Evolutionary conservation across 1,140 invertebrate genomes (phyloP).

Genomic region (Drosophila subpulchrella): DNA sequence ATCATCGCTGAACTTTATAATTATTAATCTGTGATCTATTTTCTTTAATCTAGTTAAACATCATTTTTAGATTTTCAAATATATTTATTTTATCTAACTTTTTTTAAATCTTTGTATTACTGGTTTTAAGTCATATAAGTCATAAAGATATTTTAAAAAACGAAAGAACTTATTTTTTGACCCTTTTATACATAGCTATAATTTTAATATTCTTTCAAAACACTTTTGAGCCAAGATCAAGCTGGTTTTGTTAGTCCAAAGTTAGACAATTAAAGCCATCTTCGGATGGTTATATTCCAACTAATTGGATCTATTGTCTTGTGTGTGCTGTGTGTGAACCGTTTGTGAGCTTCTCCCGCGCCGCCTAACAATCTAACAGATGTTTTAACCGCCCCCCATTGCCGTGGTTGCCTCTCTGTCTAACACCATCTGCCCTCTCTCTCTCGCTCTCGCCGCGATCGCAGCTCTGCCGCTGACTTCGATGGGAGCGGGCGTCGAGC

Average conservation of each 20-base stretch:
- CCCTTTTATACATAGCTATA: too few species aligned
- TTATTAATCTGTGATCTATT: too few species aligned
- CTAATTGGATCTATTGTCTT: slow-evolving; percentile 24
- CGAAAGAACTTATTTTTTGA: too few species aligned
- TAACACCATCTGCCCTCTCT: slow-evolving; percentile 14
- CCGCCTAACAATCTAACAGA: slow-evolving; percentile 46
- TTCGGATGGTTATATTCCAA: slow-evolving; percentile 4
- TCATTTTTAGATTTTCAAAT: too few species aligned
- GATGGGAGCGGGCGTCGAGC: slow-evolving; percentile 87
- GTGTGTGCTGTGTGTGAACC: slow-evolving; percentile 54
- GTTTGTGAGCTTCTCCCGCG: slow-evolving; percentile 38
- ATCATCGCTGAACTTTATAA: too few species aligned
- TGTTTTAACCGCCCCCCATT: slow-evolving; percentile 34
- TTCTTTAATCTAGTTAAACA: too few species aligned
- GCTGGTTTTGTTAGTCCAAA: neutral
- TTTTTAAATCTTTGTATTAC: too few species aligned
- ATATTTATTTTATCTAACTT: too few species aligned
- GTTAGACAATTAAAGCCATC: neutral
- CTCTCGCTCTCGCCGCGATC: slow-evolving; percentile 10
- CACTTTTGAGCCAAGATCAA: neutral
- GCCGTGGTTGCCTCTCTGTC: neutral
- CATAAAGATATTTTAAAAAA: neutral
- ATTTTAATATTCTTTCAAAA: neutral
- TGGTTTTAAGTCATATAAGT: too few species aligned
- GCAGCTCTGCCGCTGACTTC: slow-evolving; percentile 83